Percentiles rank a stretch among this genome's conserved stretches.
phyloP scores from a whole-genome alignment of 2,797 vertebrate species.

The Spondyliosoma cantharus region DNA sequence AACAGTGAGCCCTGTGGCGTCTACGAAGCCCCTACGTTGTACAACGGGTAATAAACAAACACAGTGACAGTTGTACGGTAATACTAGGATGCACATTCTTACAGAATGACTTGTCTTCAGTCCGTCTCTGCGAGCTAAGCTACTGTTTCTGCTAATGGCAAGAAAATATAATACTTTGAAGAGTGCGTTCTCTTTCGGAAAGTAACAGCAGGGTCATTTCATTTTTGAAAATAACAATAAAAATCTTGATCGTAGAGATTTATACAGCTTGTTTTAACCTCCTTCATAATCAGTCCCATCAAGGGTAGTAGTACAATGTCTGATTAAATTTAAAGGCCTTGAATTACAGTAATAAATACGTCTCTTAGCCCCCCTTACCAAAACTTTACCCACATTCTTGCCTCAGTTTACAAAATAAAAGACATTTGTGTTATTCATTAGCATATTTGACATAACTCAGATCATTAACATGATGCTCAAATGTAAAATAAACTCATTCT shows the following conservation, averaged over 20 bases:
- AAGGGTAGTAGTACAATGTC: constrained; percentile 36
- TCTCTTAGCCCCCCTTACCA: constrained; percentile 13
- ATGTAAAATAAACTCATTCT: constrained; percentile 24
- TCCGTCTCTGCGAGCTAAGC: constrained; percentile 60
- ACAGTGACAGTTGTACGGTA: constrained; percentile 68
- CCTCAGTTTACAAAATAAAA: constrained; percentile 35
- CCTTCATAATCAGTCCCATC: constrained; percentile 31
- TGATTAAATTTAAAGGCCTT: constrained; percentile 52
- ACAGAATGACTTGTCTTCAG: constrained; percentile 81
- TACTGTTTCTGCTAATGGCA: constrained; percentile 59
- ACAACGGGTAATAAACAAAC: constrained; percentile 65
- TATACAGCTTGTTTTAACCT: constrained; percentile 61
- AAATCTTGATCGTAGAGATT: constrained; percentile 63
- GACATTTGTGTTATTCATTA: constrained; percentile 49
- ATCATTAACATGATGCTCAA: constrained; percentile 10
- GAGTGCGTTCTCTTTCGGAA: constrained; percentile 50
- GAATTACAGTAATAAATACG: constrained; percentile 74
- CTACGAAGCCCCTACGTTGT: constrained; percentile 56
- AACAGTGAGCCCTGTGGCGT: constrained; percentile 55
- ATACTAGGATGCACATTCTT: constrained; percentile 79
- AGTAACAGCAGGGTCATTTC: constrained; percentile 69
- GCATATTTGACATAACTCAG: constrained; percentile 18
- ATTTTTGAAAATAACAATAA: constrained; percentile 60
- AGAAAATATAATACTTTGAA: constrained; percentile 64
- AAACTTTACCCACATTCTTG: constrained; percentile 24